Conservation (phyloP, 2,888 invertebrate species). For the Pristionchus maxplancki region DNA sequence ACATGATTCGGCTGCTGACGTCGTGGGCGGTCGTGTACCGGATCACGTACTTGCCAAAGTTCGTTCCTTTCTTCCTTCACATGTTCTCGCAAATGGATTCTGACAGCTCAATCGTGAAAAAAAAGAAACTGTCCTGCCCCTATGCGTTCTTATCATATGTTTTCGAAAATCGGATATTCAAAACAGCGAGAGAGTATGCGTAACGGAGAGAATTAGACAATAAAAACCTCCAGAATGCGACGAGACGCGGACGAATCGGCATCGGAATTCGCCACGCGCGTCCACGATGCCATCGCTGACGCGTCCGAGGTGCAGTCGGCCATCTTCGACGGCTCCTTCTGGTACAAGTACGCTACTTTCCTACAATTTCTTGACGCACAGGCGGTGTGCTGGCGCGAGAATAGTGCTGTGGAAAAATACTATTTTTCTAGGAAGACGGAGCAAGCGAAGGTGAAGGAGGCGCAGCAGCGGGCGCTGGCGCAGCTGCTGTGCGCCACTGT, state of each 20-base stretch:
- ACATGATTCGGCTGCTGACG: slow-evolving; percentile 37
- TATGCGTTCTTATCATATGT: neutral
- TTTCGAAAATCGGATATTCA: no score
- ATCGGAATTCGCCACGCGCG: slow-evolving; percentile 39
- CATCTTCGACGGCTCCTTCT: slow-evolving; percentile 43
- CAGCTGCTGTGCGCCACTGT: slow-evolving; percentile 6
- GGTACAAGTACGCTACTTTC: slow-evolving; percentile 44
- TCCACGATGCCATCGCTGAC: slow-evolving; percentile 36
- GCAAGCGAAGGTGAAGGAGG: neutral
- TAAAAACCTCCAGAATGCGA: slow-evolving; percentile 46
- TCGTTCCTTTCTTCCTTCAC: neutral
- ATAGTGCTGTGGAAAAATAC: neutral
- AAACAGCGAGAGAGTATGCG: no score
- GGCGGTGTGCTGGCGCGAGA: neutral
- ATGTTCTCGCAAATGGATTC: no score
- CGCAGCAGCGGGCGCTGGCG: slow-evolving; percentile 26
- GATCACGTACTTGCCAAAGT: slow-evolving; percentile 46
- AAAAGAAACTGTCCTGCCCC: neutral
- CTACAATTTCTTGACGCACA: neutral
- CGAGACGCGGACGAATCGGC: slow-evolving; percentile 33
- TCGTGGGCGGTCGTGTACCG: slow-evolving; percentile 49
- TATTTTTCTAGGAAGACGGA: neutral
- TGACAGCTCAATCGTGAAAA: neutral
- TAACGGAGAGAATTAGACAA: no score
- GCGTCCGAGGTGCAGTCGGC: neutral